phyloP scores from a whole-genome alignment of 35 echinoderm and acorn worm species.

The Amphiura filiformis region DNA sequence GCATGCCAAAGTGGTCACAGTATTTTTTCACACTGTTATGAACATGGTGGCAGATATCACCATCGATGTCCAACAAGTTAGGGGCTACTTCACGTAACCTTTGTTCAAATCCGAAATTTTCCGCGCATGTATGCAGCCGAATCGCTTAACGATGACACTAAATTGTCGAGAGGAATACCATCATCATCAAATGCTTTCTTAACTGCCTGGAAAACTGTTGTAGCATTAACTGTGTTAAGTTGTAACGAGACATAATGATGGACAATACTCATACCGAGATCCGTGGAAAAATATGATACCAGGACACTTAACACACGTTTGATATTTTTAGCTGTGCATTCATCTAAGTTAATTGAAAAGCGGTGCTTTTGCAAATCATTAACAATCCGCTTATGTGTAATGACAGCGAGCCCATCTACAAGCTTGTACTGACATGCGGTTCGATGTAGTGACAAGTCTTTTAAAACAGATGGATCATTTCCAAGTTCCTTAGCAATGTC shows the following conservation, averaged over 20 bases:
- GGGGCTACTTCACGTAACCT: constrained; percentile 24
- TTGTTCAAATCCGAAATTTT: constrained; percentile 38
- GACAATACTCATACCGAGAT: no score
- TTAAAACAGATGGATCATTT: constrained; percentile 37
- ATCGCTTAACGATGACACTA: no score
- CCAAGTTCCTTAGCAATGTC: constrained; percentile 53
- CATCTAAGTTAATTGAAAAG: no score
- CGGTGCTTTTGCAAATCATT: no score
- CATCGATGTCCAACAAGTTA: no score
- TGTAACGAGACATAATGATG: constrained; percentile 23
- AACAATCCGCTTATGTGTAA: constrained; percentile 37
- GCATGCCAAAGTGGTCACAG: no score
- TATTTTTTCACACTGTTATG: no score
- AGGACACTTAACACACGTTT: no score
- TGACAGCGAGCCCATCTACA: constrained; percentile 36
- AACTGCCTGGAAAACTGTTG: constrained; percentile 40
- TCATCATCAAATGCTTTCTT: constrained; percentile 27
- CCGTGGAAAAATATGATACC: no score
- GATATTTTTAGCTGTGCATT: constrained; percentile 55
- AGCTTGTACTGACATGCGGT: constrained; percentile 16
- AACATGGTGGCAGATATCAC: no score
- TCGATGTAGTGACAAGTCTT: background rate
- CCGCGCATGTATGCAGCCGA: constrained; percentile 46
- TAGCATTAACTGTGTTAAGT: constrained; percentile 16
- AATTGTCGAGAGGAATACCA: background rate